phyloP scores from a whole-genome alignment of 2,888 invertebrate genomes.

The Parnassius orleans region DNA sequence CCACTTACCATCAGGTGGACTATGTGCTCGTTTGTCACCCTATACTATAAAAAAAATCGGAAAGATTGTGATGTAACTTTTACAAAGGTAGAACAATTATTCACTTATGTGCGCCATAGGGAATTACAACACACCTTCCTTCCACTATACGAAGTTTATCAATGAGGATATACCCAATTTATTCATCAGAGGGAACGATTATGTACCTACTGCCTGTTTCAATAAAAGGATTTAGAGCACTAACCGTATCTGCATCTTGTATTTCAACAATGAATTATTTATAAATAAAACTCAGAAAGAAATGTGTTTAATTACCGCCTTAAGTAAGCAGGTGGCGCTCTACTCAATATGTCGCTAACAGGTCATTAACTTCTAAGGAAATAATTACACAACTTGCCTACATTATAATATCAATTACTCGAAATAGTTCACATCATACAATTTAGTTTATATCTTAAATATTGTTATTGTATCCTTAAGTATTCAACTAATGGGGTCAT shows the following conservation, averaged over 20 bases:
- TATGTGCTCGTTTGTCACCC: too few relatives aligned
- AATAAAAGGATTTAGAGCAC: slow-evolving; percentile 26
- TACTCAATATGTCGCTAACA: neutral
- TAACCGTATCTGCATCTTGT: slow-evolving; percentile 11
- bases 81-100: slow-evolving; percentile 19
- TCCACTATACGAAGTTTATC: slow-evolving; percentile 20
- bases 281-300: neutral
- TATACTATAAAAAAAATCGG: neutral
- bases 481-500: neutral
- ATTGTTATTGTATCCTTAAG: neutral
- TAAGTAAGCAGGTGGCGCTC: slow-evolving; percentile 1
- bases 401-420: neutral
- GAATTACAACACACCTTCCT: slow-evolving; percentile 19
- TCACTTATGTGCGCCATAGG: slow-evolving; percentile 8
- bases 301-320: slow-evolving; percentile 7
- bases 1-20: too few relatives aligned
- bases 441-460: neutral
- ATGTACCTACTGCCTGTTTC: slow-evolving; percentile 16
- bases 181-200: slow-evolving; percentile 26
- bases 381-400: neutral
- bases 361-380: slow-evolving; percentile 1
- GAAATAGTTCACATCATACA: neutral
- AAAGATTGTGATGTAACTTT: slow-evolving; percentile 11
- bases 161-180: slow-evolving; percentile 28
- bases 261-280: slow-evolving; percentile 5